Conservation (phyloP, 2,113 vertebrate genomes). For the Calidris pugnax region DNA sequence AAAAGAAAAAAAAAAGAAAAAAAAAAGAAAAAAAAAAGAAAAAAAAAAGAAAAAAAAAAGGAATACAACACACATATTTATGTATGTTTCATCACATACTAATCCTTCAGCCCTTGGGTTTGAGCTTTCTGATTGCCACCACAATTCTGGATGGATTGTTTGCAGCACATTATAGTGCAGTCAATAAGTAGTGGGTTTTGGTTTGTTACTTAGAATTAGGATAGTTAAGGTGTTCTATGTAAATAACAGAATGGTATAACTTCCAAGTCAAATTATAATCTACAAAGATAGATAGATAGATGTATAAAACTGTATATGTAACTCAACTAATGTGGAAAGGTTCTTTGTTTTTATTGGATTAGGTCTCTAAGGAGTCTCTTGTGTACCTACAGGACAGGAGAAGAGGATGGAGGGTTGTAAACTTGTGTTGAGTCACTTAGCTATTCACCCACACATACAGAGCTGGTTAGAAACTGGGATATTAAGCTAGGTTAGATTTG, state of each 20-base stretch:
- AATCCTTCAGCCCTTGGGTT: neutral
- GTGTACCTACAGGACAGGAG: neutral
- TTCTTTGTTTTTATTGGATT: neutral
- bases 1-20: neutral
- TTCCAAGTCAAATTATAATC: neutral
- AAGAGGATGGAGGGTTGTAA: neutral
- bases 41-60: neutral
- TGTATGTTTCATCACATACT: neutral
- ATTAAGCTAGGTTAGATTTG: neutral
- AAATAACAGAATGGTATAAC: neutral
- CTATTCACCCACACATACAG: neutral
- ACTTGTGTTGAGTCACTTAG: neutral
- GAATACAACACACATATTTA: neutral
- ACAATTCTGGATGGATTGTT: neutral
- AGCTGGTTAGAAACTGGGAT: neutral
- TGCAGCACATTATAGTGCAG: neutral
- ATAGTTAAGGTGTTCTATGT: neutral
- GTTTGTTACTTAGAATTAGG: neutral
- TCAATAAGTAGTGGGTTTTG: rapidly evolving
- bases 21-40: neutral
- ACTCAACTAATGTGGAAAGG: neutral
- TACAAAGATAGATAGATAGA: neutral
- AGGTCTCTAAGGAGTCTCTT: neutral
- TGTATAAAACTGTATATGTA: neutral
- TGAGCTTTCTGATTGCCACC: neutral